Evolutionary conservation across 1,140 invertebrate species (phyloP), one percentile per base, ranked within the genome.

Genomic region (Sarcophaga peregrina): DNA sequence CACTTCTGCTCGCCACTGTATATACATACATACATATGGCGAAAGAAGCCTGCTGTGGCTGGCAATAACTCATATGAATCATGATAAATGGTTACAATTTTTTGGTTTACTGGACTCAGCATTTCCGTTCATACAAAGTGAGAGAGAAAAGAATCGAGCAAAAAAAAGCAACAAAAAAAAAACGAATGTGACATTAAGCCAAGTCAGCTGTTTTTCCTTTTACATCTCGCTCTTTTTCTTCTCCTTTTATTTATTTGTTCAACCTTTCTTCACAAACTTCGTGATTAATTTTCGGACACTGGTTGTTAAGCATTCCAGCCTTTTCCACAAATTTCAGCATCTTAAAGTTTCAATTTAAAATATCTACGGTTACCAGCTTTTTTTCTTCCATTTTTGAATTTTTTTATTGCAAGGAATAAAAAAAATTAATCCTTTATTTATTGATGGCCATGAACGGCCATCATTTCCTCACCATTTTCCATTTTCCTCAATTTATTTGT

Each of bases 31-130:
- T 37, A 37, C 4, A 4, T 37, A 37, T 78, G 47, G n/a, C n/a
- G n/a, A 37, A 37, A 25, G 75, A 78, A 78, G 75, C 75, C 75
- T 78, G 75, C 75, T 78, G 75, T 50, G 75, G 47, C 50, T 47
- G 47, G 20, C 75, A 78, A 78, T 52, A 78, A 78, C 50, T 78
- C 75, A 78, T 78, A 78, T 50, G 75, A 78, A 78, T 78, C 75
- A 78, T 78, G 75, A 78, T 78, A 78, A 78, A 78, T 78, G 75
- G 75, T 50, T 78, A 25, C 17, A 50, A 52, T 78, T 50, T 45
- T 78, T 78, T 78, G 75, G n/a, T 78, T 78, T 78, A 52, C 75
- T 78, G 75, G 75, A 78, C 75, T 78, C 75, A 78, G 75, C 75
- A 78, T 78, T 78, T 78, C 75, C 75, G 75, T 78, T 78, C 0